Evolutionary conservation across 2,113 vertebrate species (phyloP), one percentile per base, ranked within the genome.

Genomic region (Muntiacus muntjak): DNA sequence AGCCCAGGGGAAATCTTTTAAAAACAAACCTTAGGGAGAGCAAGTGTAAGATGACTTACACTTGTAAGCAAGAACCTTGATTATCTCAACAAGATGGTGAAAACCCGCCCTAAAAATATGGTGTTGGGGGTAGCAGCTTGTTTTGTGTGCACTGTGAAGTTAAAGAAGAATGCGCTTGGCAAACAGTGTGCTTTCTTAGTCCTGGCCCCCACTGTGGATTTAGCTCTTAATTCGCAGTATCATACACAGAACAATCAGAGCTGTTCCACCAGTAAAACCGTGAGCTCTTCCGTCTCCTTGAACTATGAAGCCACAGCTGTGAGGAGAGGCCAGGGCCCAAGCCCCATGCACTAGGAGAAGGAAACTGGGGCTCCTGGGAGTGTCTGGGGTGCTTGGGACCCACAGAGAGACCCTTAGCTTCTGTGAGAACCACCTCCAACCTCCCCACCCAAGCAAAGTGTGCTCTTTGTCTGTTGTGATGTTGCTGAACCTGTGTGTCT

Each of bases 61-160:
- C 36, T 74, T 74, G 5, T 4, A 17, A 43, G 25, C 33, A 52
- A 30, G 11, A 36, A 43, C 26, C 45, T 45, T 74, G 1, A 9
- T 9, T 12, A 28, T 7, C 0, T 62, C 33, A 12, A 0, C 5
- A 45, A 15, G 26, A 14, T 15, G 6, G 9, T 82, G 23, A 43
- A 45, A 25, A 13, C 21, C 17, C 6, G 0, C 33, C 16, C 0
- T 45, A 14, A 1, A 6, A 16, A 14, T 1, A 0, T 0, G 3
- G 30, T 4, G 6, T 5, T 2, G 23, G 28, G 23, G 6, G 1
- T 7, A 2, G 28, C 86, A 10, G 3, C 40, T 33, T 17, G 5
- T 30, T 13, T 40, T 10, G 15, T 47, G 8, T 2, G 8, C n/a
- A 4, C 26, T 0, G 6, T 1, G 52, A 1, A 21, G 9, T 40